Percentiles rank a stretch among this genome's conserved stretches.
phyloP scores from a whole-genome alignment of 2,888 invertebrate genomes.

The Temnothorax ravouxi region DNA sequence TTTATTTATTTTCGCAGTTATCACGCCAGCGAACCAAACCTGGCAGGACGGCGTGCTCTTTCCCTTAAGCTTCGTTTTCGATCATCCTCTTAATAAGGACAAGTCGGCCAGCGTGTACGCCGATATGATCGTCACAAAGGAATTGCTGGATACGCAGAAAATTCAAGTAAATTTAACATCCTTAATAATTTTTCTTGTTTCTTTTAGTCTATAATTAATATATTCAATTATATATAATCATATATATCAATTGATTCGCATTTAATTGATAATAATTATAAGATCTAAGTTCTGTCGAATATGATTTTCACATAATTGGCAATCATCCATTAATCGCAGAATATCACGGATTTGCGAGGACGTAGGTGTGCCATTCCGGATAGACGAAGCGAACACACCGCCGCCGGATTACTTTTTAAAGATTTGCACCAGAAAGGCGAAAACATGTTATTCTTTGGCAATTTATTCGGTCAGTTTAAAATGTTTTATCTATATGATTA shows the following conservation, averaged over 20 bases:
- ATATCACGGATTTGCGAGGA: constrained; percentile 80
- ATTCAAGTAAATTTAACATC: constrained; percentile 71
- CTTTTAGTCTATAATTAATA: neutral
- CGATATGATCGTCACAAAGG: constrained; percentile 79
- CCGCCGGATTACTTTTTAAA: constrained; percentile 76
- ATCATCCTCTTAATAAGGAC: constrained; percentile 78
- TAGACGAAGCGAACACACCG: constrained; percentile 71
- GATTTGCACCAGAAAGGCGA: constrained; percentile 79
- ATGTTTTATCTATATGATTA: neutral
- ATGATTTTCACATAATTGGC: neutral
- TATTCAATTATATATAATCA: neutral
- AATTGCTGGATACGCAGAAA: constrained; percentile 34
- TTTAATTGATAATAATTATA: constrained; percentile 18
- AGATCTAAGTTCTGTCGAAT: neutral
- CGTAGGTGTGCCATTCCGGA: constrained; percentile 80
- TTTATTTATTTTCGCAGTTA: constrained; percentile 71
- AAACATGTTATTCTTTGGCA: constrained; percentile 81
- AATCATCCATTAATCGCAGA: constrained; percentile 65
- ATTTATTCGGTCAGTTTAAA: constrained; percentile 77
- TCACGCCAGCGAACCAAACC: constrained; percentile 75
- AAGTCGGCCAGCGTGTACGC: constrained; percentile 77
- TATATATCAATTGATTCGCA: neutral
- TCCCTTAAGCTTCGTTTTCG: constrained; percentile 80
- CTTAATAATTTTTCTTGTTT: neutral
- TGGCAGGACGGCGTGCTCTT: constrained; percentile 80